Percentiles rank a stretch among this genome's conserved stretches.
phyloP scores from a whole-genome alignment of 2,888 invertebrate species.

The Poecilobothrus nobilitatus region DNA sequence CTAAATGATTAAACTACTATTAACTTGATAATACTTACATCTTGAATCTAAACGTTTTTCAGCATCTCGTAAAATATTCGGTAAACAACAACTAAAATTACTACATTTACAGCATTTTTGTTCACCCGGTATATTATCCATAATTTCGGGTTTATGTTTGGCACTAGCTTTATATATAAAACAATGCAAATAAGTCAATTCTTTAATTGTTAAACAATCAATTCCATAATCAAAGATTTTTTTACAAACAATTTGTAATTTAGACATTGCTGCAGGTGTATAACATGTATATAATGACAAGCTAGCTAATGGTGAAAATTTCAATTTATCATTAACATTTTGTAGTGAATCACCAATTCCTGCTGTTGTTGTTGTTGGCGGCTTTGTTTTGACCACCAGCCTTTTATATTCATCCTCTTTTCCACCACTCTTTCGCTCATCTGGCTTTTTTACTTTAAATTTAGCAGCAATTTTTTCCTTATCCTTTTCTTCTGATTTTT shows the following conservation, averaged over 20 bases:
- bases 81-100: conserved; percentile 29
- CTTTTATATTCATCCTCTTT: not conserved
- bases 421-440: not conserved
- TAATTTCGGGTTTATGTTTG: conserved; percentile 17
- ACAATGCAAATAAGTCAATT: conserved; percentile 30
- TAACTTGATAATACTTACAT: conserved; percentile 26
- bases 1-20: not conserved
- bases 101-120: conserved; percentile 33
- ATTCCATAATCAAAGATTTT: conserved; percentile 36
- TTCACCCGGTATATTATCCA: not conserved
- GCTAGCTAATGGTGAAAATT: no score
- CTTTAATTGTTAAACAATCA: conserved; percentile 30
- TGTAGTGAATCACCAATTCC: no score
- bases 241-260: conserved; percentile 34
- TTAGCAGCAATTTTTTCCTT: not conserved
- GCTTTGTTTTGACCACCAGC: no score
- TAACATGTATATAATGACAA: no score
- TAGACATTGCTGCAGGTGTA: conserved; percentile 17
- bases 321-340: no score
- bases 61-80: conserved; percentile 26
- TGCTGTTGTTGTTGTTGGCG: no score
- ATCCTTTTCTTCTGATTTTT: conserved; percentile 1
- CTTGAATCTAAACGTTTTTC: conserved; percentile 35
- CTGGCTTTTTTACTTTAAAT: not conserved
- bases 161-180: conserved; percentile 32